Percentiles rank a stretch among this genome's conserved stretches.
Evolutionary conservation across 1,140 invertebrate genomes (phyloP).

Genomic region (Penaeus indicus): DNA sequence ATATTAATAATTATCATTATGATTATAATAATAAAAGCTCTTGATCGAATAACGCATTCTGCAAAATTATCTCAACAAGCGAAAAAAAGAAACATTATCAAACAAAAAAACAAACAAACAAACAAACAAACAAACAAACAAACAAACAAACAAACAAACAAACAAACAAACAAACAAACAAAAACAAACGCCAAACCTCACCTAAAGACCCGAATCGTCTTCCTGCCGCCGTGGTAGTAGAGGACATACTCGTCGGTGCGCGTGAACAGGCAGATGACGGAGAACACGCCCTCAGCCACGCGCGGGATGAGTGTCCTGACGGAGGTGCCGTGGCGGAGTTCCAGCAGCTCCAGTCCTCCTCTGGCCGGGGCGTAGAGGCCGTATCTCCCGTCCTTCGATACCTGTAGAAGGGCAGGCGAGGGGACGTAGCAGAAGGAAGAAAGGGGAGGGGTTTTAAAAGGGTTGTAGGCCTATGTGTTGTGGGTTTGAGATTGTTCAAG

Average conservation of each 20-base stretch:
- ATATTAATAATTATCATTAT: no score
- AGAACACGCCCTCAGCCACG: conserved; percentile 96
- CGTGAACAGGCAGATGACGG: conserved; percentile 94
- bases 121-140: no score
- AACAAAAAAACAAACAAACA: no score
- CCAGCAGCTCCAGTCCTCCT: conserved; percentile 89
- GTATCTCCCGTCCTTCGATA: conserved; percentile 88
- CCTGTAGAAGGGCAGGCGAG: conserved; percentile 69
- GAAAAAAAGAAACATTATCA: no score
- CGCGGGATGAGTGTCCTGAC: conserved; percentile 73
- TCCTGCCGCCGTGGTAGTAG: conserved; percentile 95
- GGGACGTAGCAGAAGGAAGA: background rate
- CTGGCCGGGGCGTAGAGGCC: conserved; percentile 92
- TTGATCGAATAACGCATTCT: no score
- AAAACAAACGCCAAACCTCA: conserved; percentile 66
- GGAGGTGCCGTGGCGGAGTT: conserved; percentile 71
- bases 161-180: no score
- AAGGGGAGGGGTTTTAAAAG: background rate
- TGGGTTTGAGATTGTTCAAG: no score
- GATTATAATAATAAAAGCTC: no score
- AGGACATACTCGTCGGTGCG: conserved; percentile 94
- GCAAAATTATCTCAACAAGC: no score
- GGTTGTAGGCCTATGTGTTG: background rate
- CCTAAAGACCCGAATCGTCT: conserved; percentile 93
- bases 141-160: no score